phyloP scores from a whole-genome alignment of 2,113 vertebrate genomes.

The Myiozetetes cayanensis region DNA sequence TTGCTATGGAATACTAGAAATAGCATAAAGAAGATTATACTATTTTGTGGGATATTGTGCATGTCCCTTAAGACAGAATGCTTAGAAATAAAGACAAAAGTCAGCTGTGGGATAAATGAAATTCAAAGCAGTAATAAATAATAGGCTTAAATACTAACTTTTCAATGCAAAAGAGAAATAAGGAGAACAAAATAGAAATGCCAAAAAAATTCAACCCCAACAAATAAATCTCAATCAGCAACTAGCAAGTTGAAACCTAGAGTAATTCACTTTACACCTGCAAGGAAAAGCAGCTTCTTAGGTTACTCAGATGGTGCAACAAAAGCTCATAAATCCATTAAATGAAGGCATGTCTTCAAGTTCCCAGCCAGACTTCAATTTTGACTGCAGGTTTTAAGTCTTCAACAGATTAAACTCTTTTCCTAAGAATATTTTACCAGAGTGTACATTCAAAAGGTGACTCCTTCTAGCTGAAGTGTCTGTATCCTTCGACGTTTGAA shows the following conservation, averaged over 20 bases:
- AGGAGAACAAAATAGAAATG: background rate
- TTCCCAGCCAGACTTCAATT: conserved; percentile 21
- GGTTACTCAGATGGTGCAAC: background rate
- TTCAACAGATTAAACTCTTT: conserved; percentile 12
- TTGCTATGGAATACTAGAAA: conserved; percentile 46
- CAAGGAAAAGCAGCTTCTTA: conserved; percentile 17
- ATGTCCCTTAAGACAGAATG: conserved; percentile 1
- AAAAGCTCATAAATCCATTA: conserved; percentile 47
- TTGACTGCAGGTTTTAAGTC: conserved; percentile 33
- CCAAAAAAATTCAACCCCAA: background rate
- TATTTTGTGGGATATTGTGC: conserved; percentile 11
- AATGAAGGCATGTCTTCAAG: background rate
- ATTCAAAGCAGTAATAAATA: conserved; percentile 43
- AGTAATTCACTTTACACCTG: conserved; percentile 46
- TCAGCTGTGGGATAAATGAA: conserved; percentile 30
- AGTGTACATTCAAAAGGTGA: background rate
- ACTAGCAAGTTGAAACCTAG: background rate
- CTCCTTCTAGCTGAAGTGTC: background rate
- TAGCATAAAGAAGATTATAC: conserved; percentile 33
- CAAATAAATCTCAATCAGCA: conserved; percentile 22
- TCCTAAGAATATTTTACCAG: background rate
- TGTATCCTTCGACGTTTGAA: background rate
- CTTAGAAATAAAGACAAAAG: conserved; percentile 42
- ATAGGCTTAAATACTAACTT: conserved; percentile 20
- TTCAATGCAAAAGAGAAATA: background rate